Evolutionary conservation across 2,113 vertebrate species (phyloP), one percentile per base, ranked within the genome.

Genomic region (Anseranas semipalmata): DNA sequence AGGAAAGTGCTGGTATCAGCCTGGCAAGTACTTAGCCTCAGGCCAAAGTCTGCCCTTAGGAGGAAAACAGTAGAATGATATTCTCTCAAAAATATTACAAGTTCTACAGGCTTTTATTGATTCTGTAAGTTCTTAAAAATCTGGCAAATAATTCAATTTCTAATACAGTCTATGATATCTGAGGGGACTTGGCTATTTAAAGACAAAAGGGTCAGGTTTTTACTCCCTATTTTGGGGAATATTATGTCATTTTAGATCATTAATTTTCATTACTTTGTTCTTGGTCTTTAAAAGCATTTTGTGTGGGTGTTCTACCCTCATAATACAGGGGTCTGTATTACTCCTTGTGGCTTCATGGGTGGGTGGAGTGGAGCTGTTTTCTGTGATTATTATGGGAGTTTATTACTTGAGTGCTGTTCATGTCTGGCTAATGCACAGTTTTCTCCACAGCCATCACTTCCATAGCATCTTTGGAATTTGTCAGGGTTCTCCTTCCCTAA

Each of bases 221-320:
- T 52, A 65, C 35, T 80, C 37, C 63, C 85, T 77, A 41, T 2
- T 88, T 90, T 74, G 8, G 60, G 35, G 19, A 72, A 33, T 43
- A n/a, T 68, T 65, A 50, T 53, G 37, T 70, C 71, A 71, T 88
- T 88, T 86, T 60, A 84, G 12, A 43, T 85, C 53, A 78, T 85
- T 76, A 80, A 59, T 87, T 95, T 94, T 76, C 67, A 84, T 46
- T 22, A 19, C 67, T 85, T 91, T 88, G 8, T 87, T 93, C 45
- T 67, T 80, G 41, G 53, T 85, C 46, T 85, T 86, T 77, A 91
- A 65, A 89, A 71, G 21, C 2, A n/a, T 71, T 90, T 90, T 10
- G 18, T 35, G 37, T 58, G 67, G 25, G 28, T 77, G 15, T 67
- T 96, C 86, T 83, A 87, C 88, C 85, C 87, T 94, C 75, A 77